Conservation (phyloP, 2,113 vertebrate species). For the Echinops telfairi region DNA sequence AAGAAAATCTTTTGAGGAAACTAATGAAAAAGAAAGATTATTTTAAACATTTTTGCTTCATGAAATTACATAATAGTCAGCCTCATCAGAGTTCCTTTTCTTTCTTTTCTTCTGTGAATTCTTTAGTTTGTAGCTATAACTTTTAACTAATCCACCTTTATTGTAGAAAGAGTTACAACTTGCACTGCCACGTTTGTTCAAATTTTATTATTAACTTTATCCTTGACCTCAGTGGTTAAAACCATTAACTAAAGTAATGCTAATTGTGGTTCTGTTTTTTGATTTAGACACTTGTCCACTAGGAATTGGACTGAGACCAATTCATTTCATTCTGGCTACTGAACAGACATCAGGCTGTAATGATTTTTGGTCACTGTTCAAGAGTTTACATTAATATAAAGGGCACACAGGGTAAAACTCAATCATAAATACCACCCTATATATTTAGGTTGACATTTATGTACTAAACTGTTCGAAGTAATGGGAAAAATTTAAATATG, state of each 20-base stretch:
- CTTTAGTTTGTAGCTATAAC: neutral
- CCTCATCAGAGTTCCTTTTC: neutral
- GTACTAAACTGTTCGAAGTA: conserved; percentile 69
- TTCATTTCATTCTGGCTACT: conserved; percentile 77
- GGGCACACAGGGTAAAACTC: conserved; percentile 55
- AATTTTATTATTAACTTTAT: conserved; percentile 78
- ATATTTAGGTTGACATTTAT: conserved; percentile 74
- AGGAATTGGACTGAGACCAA: conserved; percentile 79
- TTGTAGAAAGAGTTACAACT: conserved; percentile 66
- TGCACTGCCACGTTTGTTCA: conserved; percentile 70
- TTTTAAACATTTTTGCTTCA: neutral
- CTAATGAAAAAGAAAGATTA: neutral
- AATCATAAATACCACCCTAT: conserved; percentile 75
- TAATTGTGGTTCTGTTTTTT: conserved; percentile 78
- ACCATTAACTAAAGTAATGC: conserved; percentile 79
- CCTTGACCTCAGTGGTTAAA: conserved; percentile 76
- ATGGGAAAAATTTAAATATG: conserved; percentile 64
- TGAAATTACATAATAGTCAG: neutral
- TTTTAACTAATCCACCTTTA: neutral
- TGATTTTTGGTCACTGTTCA: conserved; percentile 78
- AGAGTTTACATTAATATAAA: conserved; percentile 83
- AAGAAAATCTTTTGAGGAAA: neutral
- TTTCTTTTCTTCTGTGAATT: conserved; percentile 53
- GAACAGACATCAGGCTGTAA: conserved; percentile 75
- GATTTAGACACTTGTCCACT: conserved; percentile 79